These are phyloP conservation scores for Crocidura indochinensis DNA, from an alignment of 2,797 vertebrate species.

Conservation along the genomic window DNA sequence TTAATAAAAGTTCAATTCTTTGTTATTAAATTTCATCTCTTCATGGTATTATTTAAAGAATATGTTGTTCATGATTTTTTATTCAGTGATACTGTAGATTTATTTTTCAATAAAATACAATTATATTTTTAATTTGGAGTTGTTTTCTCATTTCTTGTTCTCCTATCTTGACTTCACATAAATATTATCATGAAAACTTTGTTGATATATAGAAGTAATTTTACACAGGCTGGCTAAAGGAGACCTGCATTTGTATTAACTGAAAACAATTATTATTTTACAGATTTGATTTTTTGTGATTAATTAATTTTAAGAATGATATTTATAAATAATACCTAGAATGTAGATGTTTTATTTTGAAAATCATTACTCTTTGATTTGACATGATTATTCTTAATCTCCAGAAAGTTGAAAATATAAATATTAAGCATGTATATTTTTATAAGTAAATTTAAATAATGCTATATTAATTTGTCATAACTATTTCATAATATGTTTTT, in stretches of 20 bases:
- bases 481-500: conserved; percentile 18
- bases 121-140: conserved; percentile 47
- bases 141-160: conserved; percentile 72
- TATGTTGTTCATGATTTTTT: conserved; percentile 45
- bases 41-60: conserved; percentile 29
- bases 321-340: conserved; percentile 26
- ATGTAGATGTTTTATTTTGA: conserved; percentile 47
- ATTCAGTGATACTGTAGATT: conserved; percentile 23
- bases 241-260: conserved; percentile 4
- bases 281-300: conserved; percentile 4
- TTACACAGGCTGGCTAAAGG: background rate
- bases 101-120: conserved; percentile 72
- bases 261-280: background rate
- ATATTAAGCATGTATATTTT: conserved; percentile 52
- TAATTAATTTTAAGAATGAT: conserved; percentile 49
- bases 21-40: background rate
- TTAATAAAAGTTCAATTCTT: conserved; percentile 58
- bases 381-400: conserved; percentile 58
- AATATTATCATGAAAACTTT: conserved; percentile 42
- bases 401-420: conserved; percentile 44
- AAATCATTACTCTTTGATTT: conserved; percentile 59
- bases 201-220: background rate
- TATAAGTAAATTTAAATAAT: conserved; percentile 55
- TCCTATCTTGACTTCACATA: conserved; percentile 42
- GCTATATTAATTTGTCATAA: conserved; percentile 37